phyloP scores from a whole-genome alignment of 2,113 vertebrate genomes.

The Apistogramma diplotaenia region DNA sequence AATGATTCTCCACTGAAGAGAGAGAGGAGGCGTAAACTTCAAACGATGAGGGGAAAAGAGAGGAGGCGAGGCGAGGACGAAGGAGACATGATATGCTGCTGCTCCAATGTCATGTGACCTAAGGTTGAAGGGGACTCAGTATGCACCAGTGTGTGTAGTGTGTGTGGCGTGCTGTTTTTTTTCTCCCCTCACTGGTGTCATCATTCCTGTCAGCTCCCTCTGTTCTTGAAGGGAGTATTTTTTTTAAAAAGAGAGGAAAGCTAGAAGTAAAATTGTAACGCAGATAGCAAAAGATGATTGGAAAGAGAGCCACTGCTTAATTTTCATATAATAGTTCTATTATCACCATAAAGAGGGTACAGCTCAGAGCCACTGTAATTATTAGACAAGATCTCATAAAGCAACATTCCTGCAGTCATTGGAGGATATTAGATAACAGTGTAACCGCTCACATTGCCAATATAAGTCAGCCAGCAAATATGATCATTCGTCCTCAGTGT shows the following conservation, averaged over 20 bases:
- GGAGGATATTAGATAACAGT: background rate
- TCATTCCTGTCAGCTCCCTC: background rate
- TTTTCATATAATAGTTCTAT: background rate
- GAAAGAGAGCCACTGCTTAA: background rate
- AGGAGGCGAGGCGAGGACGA: background rate
- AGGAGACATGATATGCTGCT: background rate
- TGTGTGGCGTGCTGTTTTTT: background rate
- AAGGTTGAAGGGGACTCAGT: slow-evolving; percentile 12
- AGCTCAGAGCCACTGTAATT: background rate
- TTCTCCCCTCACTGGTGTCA: background rate
- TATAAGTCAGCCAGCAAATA: background rate
- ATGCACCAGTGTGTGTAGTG: background rate
- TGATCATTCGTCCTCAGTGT: background rate
- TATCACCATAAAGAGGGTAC: background rate
- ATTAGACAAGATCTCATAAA: background rate
- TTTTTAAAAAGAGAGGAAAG: background rate
- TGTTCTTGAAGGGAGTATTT: background rate
- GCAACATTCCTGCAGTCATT: background rate
- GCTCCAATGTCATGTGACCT: slow-evolving; percentile 21
- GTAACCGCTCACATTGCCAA: background rate
- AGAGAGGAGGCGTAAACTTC: slow-evolving; percentile 56
- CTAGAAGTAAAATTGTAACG: background rate
- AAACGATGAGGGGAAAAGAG: slow-evolving; percentile 41
- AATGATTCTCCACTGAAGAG: slow-evolving; percentile 54
- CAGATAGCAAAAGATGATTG: background rate